Conservation (phyloP, 2,113 vertebrate species). For the Micronycteris hirsuta region DNA sequence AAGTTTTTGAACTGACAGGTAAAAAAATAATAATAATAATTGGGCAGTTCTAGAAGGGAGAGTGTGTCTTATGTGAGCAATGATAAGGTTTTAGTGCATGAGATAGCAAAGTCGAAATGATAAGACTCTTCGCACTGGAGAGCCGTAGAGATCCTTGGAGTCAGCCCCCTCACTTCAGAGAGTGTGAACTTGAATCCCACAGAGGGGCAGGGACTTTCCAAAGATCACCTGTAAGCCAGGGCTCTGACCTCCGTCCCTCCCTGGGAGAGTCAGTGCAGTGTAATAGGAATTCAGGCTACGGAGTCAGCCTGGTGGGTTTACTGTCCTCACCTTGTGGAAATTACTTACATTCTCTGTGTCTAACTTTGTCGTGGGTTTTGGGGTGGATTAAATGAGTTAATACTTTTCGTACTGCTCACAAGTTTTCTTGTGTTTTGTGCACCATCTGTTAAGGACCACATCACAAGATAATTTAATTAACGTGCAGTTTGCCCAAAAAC, state of each 20-base stretch:
- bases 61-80: neutral
- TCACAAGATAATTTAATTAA: too few species aligned
- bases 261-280: neutral
- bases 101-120: neutral
- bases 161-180: neutral
- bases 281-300: neutral
- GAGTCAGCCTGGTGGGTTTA: neutral
- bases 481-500: too few species aligned
- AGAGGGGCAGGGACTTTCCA: neutral
- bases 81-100: neutral
- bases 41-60: neutral
- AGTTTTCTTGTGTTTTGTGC: too few species aligned
- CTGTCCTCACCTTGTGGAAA: neutral
- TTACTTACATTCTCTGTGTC: neutral
- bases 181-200: neutral
- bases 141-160: neutral
- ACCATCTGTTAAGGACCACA: too few species aligned
- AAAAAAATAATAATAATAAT: constrained; percentile 24
- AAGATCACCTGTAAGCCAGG: neutral
- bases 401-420: too few species aligned
- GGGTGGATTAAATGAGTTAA: neutral
- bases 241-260: neutral
- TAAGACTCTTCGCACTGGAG: neutral
- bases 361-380: neutral
- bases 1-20: constrained; percentile 36